Evolutionary conservation across 2,113 vertebrate species (phyloP).

Genomic region (Apodemus sylvaticus): DNA sequence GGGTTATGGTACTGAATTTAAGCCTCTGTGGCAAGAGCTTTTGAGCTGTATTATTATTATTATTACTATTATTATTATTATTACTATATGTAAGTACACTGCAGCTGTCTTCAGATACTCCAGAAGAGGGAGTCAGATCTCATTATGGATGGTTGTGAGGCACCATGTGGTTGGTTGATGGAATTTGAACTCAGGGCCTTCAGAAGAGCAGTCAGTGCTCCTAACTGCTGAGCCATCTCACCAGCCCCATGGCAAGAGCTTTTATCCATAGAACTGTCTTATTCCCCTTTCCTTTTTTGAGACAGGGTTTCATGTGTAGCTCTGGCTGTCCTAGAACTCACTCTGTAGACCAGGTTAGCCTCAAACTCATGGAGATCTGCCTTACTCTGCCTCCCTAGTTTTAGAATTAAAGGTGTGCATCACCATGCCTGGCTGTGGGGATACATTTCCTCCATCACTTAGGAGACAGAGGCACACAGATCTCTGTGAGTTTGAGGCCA

Average conservation of each 20-base stretch:
- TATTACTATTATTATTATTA: too few species aligned
- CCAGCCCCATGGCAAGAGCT: too few species aligned
- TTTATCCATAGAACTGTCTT: not conserved
- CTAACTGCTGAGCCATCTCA: too few species aligned
- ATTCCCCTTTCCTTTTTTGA: not conserved
- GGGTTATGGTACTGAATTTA: not conserved
- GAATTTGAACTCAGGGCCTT: too few species aligned
- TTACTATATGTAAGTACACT: too few species aligned
- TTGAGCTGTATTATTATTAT: not conserved
- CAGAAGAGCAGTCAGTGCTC: too few species aligned
- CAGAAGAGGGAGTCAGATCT: too few species aligned
- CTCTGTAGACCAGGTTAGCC: not conserved
- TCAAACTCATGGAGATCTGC: not conserved
- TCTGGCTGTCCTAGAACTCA: not conserved
- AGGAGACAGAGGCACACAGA: not conserved
- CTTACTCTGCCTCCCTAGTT: not conserved
- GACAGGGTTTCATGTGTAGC: not conserved
- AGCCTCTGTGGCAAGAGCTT: not conserved
- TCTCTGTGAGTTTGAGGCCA: not conserved
- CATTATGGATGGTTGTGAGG: too few species aligned
- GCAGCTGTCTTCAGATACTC: too few species aligned
- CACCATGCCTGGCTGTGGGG: not conserved
- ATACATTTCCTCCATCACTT: not conserved
- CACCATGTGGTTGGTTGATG: too few species aligned
- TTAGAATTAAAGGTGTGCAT: not conserved